A percentile compares a stretch with the other conserved stretches of the same genome.
These are phyloP conservation scores for Cynopterus sphinx DNA, from an alignment of 2,797 vertebrate genomes.

Conservation along the genomic window DNA sequence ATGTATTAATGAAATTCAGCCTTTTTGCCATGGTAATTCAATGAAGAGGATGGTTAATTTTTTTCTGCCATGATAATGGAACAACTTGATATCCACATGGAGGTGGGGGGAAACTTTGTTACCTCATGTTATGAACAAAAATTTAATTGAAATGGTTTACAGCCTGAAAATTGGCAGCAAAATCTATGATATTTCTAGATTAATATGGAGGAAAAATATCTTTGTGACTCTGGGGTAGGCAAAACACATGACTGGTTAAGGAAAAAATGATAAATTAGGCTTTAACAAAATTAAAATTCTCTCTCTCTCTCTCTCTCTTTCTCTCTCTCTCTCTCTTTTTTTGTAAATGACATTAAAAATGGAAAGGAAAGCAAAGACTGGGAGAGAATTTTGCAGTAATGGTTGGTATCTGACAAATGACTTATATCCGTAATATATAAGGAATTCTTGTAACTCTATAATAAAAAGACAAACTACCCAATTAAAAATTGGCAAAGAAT, in stretches of 20 bases:
- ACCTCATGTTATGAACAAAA: not conserved
- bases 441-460: not conserved
- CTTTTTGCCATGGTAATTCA: not conserved
- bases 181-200: not conserved
- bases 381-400: not conserved
- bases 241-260: not conserved
- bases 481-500: conserved; percentile 45
- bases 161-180: not conserved
- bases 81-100: not conserved
- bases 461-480: not conserved
- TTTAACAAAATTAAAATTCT: not conserved
- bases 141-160: not conserved
- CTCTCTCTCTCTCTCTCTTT: not conserved
- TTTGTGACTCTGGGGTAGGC: not conserved
- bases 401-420: not conserved
- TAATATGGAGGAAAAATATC: not conserved
- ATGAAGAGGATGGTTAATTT: not conserved
- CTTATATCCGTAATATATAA: not conserved
- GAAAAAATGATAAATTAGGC: not conserved
- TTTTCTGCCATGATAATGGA: not conserved
- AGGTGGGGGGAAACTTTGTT: not conserved
- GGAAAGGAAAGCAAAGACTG: not conserved
- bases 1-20: not conserved
- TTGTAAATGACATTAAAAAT: not conserved
- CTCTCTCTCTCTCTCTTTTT: not conserved